Conservation (phyloP, 2,888 invertebrate species). For the Elysia crispata region DNA sequence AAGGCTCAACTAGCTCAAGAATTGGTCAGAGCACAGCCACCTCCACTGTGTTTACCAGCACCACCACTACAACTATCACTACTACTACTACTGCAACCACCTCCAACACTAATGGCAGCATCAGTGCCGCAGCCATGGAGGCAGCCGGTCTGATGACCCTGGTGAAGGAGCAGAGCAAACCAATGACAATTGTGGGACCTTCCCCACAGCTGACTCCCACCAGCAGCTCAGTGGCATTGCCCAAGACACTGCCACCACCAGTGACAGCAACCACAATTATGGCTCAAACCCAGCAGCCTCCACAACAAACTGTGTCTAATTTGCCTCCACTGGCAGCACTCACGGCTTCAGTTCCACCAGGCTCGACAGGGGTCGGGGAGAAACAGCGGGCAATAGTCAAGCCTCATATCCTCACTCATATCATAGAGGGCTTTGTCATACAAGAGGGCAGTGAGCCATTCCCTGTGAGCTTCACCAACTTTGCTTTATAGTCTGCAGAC, state of each 20-base stretch:
- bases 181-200: constrained; percentile 18
- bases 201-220: constrained; percentile 15
- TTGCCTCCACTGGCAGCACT: background rate
- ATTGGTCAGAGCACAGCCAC: background rate
- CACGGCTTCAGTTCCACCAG: constrained; percentile 34
- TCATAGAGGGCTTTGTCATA: constrained; percentile 97
- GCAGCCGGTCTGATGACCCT: constrained; percentile 44
- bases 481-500: no score
- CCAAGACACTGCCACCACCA: background rate
- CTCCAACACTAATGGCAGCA: background rate
- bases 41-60: background rate
- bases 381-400: constrained; percentile 91
- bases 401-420: constrained; percentile 95
- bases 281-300: constrained; percentile 40
- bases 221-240: background rate
- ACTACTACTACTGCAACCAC: background rate
- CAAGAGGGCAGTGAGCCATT: constrained; percentile 86
- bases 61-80: background rate
- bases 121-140: constrained; percentile 40
- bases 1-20: background rate
- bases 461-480: constrained; percentile 73
- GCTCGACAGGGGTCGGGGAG: constrained; percentile 59
- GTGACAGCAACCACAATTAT: constrained; percentile 44
- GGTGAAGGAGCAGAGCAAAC: constrained; percentile 38
- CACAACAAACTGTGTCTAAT: constrained; percentile 40